These are phyloP conservation scores for Sebastiscus tertius DNA, from an alignment of 2,797 vertebrate genomes.

Conservation along the genomic window DNA sequence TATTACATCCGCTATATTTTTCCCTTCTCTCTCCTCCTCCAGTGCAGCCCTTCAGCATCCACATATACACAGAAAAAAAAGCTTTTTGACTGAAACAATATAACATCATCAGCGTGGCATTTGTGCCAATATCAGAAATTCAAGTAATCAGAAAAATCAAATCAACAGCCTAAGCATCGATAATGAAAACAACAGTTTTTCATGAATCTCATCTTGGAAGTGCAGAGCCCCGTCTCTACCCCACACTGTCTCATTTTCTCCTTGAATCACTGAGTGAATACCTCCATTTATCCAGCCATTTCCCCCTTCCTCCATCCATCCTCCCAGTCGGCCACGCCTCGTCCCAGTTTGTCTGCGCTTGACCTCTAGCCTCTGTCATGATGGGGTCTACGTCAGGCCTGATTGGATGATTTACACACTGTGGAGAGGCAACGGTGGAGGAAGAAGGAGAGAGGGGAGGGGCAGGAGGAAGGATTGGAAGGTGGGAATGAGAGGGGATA, in stretches of 20 bases:
- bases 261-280: neutral
- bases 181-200: neutral
- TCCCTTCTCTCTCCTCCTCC: neutral
- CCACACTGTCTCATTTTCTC: neutral
- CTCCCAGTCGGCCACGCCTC: slow-evolving; percentile 31
- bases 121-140: neutral
- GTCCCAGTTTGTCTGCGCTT: slow-evolving; percentile 54
- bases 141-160: neutral
- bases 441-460: slow-evolving; percentile 3
- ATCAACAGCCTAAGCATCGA: neutral
- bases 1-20: neutral
- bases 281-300: neutral
- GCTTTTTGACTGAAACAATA: neutral
- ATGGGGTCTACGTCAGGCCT: slow-evolving; percentile 47
- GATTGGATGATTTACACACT: slow-evolving; percentile 68
- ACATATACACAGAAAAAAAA: neutral
- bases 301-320: slow-evolving; percentile 5
- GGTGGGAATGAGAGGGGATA: slow-evolving; percentile 2
- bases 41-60: neutral
- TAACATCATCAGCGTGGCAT: neutral
- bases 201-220: neutral
- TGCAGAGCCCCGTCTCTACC: neutral
- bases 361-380: slow-evolving; percentile 59
- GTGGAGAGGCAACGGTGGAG: slow-evolving; percentile 12
- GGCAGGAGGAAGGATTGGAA: neutral